Evolutionary conservation across 2,113 vertebrate genomes (phyloP).

Genomic region (Neodon shergylaensis): DNA sequence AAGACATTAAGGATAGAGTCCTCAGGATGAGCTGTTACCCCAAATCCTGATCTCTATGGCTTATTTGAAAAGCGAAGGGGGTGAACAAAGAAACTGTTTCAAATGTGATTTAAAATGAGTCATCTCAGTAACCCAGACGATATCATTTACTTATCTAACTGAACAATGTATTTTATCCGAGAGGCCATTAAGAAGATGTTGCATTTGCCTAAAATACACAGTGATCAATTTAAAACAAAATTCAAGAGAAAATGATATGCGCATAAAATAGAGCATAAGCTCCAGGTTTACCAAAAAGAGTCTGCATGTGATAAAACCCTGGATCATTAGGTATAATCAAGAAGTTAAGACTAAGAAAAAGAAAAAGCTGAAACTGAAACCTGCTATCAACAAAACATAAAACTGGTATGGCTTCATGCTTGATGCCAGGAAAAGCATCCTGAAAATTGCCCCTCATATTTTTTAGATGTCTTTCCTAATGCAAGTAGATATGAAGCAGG

Average conservation of each 20-base stretch:
- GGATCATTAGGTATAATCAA: slow-evolving; percentile 10
- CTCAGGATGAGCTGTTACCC: background rate
- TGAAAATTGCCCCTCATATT: slow-evolving; percentile 49
- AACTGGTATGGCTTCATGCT: background rate
- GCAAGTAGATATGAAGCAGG: slow-evolving; percentile 59
- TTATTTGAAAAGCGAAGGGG: slow-evolving; percentile 10
- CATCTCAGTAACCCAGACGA: slow-evolving; percentile 54
- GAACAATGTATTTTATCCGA: slow-evolving; percentile 71
- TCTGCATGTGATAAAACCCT: background rate
- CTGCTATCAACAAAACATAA: slow-evolving; percentile 2
- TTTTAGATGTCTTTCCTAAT: slow-evolving; percentile 55
- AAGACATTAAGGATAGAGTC: background rate
- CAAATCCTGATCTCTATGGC: background rate
- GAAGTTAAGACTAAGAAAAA: background rate
- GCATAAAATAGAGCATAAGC: slow-evolving; percentile 28
- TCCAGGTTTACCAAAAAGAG: slow-evolving; percentile 36
- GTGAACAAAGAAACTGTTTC: slow-evolving; percentile 60
- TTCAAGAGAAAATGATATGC: slow-evolving; percentile 53
- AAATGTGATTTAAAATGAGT: slow-evolving; percentile 75
- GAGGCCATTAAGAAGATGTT: slow-evolving; percentile 53
- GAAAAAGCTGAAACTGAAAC: background rate
- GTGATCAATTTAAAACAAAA: slow-evolving; percentile 70
- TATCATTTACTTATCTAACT: slow-evolving; percentile 75
- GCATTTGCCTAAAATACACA: slow-evolving; percentile 64
- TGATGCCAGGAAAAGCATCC: background rate